These are phyloP conservation scores for Threskiornis aethiopicus DNA, from an alignment of 2,797 vertebrate species.

Conservation along the genomic window DNA sequence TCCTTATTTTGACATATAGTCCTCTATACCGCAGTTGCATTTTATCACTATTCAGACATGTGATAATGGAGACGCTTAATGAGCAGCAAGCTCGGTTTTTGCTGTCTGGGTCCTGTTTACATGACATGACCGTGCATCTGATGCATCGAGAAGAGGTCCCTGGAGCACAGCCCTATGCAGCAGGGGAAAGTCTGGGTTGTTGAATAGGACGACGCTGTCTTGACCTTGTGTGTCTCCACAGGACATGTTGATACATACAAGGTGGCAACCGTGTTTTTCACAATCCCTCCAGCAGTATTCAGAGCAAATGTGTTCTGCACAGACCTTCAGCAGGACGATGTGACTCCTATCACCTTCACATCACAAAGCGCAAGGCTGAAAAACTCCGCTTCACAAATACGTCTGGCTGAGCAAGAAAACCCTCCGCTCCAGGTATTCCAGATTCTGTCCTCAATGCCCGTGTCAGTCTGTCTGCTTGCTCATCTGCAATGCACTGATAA, in stretches of 20 bases:
- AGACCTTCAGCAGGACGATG: not conserved
- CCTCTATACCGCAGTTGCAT: not conserved
- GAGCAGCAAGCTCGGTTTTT: not conserved
- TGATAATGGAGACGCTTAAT: not conserved
- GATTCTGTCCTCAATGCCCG: rapidly evolving
- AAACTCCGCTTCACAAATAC: not conserved
- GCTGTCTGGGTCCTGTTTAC: not conserved
- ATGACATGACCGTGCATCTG: not conserved
- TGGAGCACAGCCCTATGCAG: not conserved
- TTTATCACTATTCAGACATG: not conserved
- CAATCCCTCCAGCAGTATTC: not conserved
- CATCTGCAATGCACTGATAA: not conserved
- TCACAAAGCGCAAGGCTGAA: not conserved
- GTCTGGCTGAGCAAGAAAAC: rapidly evolving
- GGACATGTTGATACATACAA: not conserved
- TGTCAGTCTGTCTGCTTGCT: not conserved
- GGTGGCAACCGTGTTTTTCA: not conserved
- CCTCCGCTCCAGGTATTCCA: not conserved
- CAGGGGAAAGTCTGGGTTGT: not conserved
- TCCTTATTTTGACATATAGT: not conserved
- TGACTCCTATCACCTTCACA: not conserved
- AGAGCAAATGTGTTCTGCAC: rapidly evolving
- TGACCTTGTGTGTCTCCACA: not conserved
- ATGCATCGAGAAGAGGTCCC: not conserved
- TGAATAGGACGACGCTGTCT: rapidly evolving